Conservation (phyloP, 2,113 vertebrate genomes). For the Caranx melampygus region DNA sequence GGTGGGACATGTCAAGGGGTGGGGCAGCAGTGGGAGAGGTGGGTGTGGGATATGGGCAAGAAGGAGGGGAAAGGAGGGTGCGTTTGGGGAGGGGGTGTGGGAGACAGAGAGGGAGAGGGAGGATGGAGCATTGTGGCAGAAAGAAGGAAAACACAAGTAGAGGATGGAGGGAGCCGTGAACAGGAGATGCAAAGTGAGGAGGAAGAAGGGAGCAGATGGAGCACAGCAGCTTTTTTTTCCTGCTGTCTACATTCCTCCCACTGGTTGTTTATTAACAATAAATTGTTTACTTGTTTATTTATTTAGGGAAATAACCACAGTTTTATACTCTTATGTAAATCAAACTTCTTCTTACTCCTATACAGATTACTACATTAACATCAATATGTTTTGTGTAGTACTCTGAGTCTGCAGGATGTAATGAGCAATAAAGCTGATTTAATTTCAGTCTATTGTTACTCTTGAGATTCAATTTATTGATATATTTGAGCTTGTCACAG, state of each 20-base stretch:
- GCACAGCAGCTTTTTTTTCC: background rate
- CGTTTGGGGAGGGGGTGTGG: background rate
- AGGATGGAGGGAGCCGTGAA: background rate
- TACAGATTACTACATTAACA: too few species aligned
- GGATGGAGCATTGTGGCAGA: too few species aligned
- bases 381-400: too few species aligned
- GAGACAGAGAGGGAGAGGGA: background rate
- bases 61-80: background rate
- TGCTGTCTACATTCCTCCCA: background rate
- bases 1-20: conserved; percentile 41
- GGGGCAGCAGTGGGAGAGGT: conserved; percentile 22
- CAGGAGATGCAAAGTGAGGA: background rate
- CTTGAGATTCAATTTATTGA: too few species aligned
- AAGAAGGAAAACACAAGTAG: background rate
- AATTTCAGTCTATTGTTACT: too few species aligned
- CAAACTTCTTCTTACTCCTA: too few species aligned
- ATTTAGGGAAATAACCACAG: background rate
- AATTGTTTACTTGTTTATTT: background rate
- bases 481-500: too few species aligned
- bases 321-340: too few species aligned
- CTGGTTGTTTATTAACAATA: background rate
- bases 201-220: conserved; percentile 26
- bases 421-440: too few species aligned
- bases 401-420: too few species aligned
- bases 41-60: conserved; percentile 9